Percentiles rank a stretch among this genome's conserved stretches.
Conservation (phyloP, 2,888 invertebrate species). For the Chaitophorus viminalis region DNA sequence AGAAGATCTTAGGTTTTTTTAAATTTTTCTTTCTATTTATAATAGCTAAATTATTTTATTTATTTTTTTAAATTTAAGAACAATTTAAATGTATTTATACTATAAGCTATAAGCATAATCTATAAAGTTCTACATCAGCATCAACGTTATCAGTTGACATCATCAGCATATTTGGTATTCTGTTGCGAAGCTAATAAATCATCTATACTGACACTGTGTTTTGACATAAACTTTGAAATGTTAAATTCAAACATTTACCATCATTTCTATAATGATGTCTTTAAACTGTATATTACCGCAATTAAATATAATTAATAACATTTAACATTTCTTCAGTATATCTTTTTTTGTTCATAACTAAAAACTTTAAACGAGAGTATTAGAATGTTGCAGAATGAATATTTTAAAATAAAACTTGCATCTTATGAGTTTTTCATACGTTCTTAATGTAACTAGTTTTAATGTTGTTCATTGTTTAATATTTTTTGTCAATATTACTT, state of each 20-base stretch:
- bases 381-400: neutral
- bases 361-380: neutral
- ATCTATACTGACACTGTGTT: slow-evolving; percentile 8
- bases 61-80: neutral
- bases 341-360: neutral
- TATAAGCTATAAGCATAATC: too few relatives aligned
- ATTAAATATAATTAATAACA: neutral
- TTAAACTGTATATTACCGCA: neutral
- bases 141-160: neutral
- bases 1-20: neutral
- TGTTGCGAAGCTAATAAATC: slow-evolving; percentile 24
- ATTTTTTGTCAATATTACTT: too few relatives aligned
- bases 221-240: slow-evolving; percentile 8
- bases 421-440: too few relatives aligned
- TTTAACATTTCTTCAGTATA: neutral
- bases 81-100: neutral
- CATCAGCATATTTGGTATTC: slow-evolving; percentile 19
- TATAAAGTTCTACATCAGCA: neutral
- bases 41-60: too few relatives aligned
- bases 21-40: too few relatives aligned
- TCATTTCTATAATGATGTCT: neutral
- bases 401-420: neutral
- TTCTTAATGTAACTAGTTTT: too few relatives aligned
- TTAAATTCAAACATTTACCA: neutral
- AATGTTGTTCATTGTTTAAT: too few relatives aligned